These are phyloP conservation scores for Megaceryle torquata DNA, from an alignment of 2,113 vertebrate genomes.

Conservation along the genomic window DNA sequence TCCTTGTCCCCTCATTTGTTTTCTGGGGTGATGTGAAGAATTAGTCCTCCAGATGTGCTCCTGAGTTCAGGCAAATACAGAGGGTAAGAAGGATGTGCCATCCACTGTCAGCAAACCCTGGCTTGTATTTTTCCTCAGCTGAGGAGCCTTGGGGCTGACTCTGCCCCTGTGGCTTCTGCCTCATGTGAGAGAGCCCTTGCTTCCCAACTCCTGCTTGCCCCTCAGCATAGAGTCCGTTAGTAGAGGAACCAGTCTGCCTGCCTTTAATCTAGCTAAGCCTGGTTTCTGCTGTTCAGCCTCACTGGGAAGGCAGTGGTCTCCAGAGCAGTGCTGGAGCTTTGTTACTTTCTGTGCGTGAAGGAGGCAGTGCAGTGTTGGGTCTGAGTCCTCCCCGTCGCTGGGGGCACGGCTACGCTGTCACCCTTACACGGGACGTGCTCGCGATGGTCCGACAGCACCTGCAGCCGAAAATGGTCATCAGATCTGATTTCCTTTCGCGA, in stretches of 20 bases:
- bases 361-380: neutral
- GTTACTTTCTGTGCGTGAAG: neutral
- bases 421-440: neutral
- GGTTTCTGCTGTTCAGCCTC: neutral
- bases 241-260: neutral
- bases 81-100: neutral
- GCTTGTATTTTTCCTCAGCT: neutral
- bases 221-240: neutral
- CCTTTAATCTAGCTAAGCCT: neutral
- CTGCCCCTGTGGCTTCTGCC: neutral
- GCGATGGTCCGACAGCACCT: neutral
- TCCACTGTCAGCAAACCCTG: neutral
- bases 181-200: fast-evolving
- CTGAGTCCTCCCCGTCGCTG: neutral
- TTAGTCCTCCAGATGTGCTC: neutral
- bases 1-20: too few species aligned
- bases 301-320: neutral
- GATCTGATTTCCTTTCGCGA: neutral
- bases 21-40: neutral
- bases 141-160: neutral
- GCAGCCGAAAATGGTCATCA: neutral
- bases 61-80: neutral
- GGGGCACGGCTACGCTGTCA: fast-evolving
- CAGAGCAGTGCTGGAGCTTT: neutral
- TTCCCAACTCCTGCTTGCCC: neutral